phyloP scores from a whole-genome alignment of 2,797 vertebrate genomes.

The Oryzias sinensis region DNA sequence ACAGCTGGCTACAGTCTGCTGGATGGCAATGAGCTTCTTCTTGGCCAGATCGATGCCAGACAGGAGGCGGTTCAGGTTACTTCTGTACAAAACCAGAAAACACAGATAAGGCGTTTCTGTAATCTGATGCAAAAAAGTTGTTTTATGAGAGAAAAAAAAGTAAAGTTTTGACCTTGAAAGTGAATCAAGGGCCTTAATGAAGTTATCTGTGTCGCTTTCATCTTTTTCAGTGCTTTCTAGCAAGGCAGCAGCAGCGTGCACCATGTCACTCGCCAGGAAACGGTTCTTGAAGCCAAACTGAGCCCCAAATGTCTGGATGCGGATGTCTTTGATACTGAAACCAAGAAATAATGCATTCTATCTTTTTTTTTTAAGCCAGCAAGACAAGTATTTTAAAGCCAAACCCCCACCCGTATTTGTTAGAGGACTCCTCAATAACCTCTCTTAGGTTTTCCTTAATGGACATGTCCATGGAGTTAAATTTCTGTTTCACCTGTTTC shows the following conservation, averaged over 20 bases:
- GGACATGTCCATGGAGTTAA: conserved; percentile 92
- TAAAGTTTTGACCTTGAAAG: conserved; percentile 84
- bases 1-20: conserved; percentile 95
- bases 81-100: conserved; percentile 66
- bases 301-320: conserved; percentile 93
- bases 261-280: conserved; percentile 92
- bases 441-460: conserved; percentile 95
- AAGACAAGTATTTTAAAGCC: too few species aligned
- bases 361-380: too few species aligned
- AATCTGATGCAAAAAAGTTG: not conserved
- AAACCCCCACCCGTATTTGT: conserved; percentile 88
- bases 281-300: conserved; percentile 98
- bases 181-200: conserved; percentile 93
- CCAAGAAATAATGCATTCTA: too few species aligned
- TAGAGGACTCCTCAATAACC: conserved; percentile 97
- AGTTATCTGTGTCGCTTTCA: conserved; percentile 81
- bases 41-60: conserved; percentile 90
- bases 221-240: conserved; percentile 91
- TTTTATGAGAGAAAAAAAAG: too few species aligned
- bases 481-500: conserved; percentile 95
- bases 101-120: not conserved
- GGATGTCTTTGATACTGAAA: conserved; percentile 92
- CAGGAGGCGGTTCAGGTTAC: conserved; percentile 88
- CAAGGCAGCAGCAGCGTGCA: conserved; percentile 86
- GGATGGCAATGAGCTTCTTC: conserved; percentile 89